Evolutionary conservation across 1,140 invertebrate species (phyloP).

Genomic region (Cataglyphis hispanica): DNA sequence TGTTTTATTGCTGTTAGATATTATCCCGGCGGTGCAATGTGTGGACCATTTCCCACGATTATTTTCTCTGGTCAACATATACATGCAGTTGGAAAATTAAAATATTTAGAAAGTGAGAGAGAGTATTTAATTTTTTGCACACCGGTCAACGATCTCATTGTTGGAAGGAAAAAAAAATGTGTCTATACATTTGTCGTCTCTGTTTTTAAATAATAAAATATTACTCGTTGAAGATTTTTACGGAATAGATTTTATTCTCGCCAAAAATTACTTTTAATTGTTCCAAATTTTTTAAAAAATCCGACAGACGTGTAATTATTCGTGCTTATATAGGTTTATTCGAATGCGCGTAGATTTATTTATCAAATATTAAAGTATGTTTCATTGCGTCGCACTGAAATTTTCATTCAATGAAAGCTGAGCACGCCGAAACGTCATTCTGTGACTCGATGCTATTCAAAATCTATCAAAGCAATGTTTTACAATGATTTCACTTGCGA

Average conservation of each 20-base stretch:
- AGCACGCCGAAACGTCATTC: constrained; percentile 25
- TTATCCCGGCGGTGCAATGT: constrained; percentile 16
- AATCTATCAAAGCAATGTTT: constrained; percentile 3
- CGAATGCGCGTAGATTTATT: constrained; percentile 21
- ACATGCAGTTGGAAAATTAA: constrained; percentile 21
- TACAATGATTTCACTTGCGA: constrained; percentile 54
- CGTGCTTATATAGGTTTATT: constrained; percentile 7
- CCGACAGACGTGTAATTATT: constrained; percentile 22
- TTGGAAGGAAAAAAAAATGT: neutral
- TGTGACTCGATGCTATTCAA: constrained; percentile 41
- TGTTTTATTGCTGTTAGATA: constrained; percentile 24
- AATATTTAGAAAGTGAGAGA: neutral
- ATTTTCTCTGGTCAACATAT: constrained; percentile 5
- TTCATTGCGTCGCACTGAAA: constrained; percentile 1
- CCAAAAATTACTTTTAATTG: neutral
- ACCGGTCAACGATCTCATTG: neutral
- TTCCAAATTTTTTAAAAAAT: neutral
- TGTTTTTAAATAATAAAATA: neutral
- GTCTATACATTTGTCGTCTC: neutral
- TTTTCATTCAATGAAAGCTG: constrained; percentile 47
- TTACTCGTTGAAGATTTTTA: neutral
- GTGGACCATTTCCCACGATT: constrained; percentile 54
- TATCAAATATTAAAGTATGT: constrained; percentile 44
- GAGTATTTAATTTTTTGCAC: constrained; percentile 31
- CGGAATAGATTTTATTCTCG: neutral